A percentile compares a stretch with the other conserved stretches of the same genome.
Evolutionary conservation across 2,888 invertebrate species (phyloP).

Genomic region (Ochlodes sylvanus): DNA sequence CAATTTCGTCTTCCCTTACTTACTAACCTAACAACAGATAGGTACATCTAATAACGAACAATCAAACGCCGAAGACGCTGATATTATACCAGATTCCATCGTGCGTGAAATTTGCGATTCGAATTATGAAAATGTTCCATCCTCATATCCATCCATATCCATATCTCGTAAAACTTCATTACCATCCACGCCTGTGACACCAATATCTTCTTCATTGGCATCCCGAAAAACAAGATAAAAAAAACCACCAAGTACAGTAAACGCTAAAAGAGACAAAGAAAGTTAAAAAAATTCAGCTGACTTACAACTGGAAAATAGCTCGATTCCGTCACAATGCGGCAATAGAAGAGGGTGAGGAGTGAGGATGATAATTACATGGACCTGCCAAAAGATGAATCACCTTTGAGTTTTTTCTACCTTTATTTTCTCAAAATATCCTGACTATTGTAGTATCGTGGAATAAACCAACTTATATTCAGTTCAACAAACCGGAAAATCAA

Average conservation of each 20-base stretch:
- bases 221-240: slow-evolving; percentile 37
- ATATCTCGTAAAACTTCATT: no score
- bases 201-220: slow-evolving; percentile 33
- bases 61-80: no score
- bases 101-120: no score
- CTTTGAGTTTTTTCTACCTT: slow-evolving; percentile 13
- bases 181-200: slow-evolving; percentile 32
- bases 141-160: no score
- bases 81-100: no score
- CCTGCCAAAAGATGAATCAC: slow-evolving; percentile 38
- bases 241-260: slow-evolving; percentile 34
- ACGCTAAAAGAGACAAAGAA: slow-evolving; percentile 23
- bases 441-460: no score
- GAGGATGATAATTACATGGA: slow-evolving; percentile 39
- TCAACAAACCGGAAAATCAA: no score
- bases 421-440: background rate
- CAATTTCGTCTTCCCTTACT: no score
- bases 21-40: no score
- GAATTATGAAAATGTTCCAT: no score
- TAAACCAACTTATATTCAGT: no score
- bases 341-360: slow-evolving; percentile 39
- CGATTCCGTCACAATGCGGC: slow-evolving; percentile 39
- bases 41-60: no score
- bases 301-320: slow-evolving; percentile 32
- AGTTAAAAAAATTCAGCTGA: slow-evolving; percentile 33